phyloP scores from a whole-genome alignment of 2,888 invertebrate species.

The Hemaris fuciformis region DNA sequence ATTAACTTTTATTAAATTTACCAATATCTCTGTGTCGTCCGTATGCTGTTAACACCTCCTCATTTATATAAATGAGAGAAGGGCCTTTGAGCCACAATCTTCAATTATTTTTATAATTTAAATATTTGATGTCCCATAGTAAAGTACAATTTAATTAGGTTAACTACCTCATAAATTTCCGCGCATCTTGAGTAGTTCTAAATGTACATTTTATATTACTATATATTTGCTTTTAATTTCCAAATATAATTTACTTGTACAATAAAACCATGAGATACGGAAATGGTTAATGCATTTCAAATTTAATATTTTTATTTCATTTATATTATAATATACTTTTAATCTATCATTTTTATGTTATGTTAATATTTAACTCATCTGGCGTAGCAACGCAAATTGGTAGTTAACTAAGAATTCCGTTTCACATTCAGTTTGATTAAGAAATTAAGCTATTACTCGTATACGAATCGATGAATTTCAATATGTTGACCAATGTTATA shows the following conservation, averaged over 20 bases:
- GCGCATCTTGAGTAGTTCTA: background rate
- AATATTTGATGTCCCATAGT: slow-evolving; percentile 6
- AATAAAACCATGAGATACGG: background rate
- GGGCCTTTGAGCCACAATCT: background rate
- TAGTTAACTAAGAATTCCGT: too few relatives aligned
- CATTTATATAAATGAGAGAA: background rate
- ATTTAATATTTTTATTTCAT: background rate
- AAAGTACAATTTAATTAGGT: slow-evolving; percentile 3
- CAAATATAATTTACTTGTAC: background rate
- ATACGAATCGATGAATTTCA: too few relatives aligned
- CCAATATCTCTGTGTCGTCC: background rate
- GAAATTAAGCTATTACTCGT: too few relatives aligned
- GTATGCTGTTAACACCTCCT: background rate
- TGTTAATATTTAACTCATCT: background rate
- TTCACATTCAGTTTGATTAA: too few relatives aligned
- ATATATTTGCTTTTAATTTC: background rate
- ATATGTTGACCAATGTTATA: too few relatives aligned
- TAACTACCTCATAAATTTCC: background rate
- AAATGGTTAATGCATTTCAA: background rate
- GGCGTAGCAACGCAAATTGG: too few relatives aligned
- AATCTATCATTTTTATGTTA: background rate
- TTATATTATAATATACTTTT: background rate
- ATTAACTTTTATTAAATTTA: background rate
- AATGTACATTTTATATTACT: background rate
- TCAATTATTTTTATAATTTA: slow-evolving; percentile 9